Evolutionary conservation across 2,797 vertebrate genomes (phyloP), one percentile per base, ranked within the genome.

Genomic region (Crypturellus tataupa): DNA sequence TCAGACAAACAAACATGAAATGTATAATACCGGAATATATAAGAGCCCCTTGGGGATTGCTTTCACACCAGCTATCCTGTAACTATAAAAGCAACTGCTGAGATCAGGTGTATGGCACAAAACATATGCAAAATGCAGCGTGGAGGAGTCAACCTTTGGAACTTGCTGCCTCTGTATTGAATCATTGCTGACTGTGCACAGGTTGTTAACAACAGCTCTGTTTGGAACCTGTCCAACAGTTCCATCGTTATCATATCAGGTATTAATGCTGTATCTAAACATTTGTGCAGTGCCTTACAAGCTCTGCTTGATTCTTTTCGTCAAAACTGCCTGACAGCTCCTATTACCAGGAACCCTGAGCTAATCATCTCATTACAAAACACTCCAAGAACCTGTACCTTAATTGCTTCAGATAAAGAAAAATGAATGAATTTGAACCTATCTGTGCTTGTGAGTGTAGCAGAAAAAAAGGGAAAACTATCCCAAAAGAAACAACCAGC

Each of bases 321-420:
- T 91, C 64, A 83, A 76, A 93, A 62, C 69, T 82, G 68, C 67
- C 69, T 82, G 79, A 64, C 80, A 64, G 90, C 44, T 81, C 25
- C 84, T 78, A 16, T 60, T 85, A 80, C 20, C 56, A 84, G 70
- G 67, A 76, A 70, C 33, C 16, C 55, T 69, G 35, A 69, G 79
- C 64, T 80, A 81, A 88, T 79, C 88, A 65, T 58, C 76, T 95
- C 64, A 78, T 90, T 87, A 84, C 27, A 33, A 78, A 85, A 29
- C 49, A 60, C 79, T 69, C 80, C 56, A 69, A 67, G 79, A 93
- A 80, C 55, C 59, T 82, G 44, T 49, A 37, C 46, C 82, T 80
- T 85, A 82, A 82, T 93, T 87, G 83, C 53, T 79, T 79, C 35
- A 72, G 72, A 82, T 90, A 90, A 88, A 88, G 64, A 93, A 78